Conservation (phyloP, 2,888 invertebrate genomes). For the Drosophila paranaensis region DNA sequence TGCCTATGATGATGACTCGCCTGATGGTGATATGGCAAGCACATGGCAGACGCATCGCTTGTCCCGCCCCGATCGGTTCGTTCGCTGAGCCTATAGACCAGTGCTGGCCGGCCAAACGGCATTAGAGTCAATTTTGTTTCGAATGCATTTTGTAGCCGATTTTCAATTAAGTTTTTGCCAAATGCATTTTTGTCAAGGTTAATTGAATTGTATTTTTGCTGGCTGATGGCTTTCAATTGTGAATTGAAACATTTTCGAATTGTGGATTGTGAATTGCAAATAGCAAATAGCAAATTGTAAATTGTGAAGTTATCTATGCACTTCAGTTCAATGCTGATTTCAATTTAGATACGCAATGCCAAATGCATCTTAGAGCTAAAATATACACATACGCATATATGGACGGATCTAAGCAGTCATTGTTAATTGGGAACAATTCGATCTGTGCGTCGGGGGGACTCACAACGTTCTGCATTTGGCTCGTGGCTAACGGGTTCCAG, state of each 20-base stretch:
- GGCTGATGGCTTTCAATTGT: constrained; percentile 57
- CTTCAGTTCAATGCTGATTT: constrained; percentile 74
- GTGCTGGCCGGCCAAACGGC: constrained; percentile 51
- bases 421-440: not conserved
- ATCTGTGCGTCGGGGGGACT: constrained; percentile 3
- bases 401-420: constrained; percentile 9
- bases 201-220: constrained; percentile 60
- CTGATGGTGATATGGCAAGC: constrained; percentile 59
- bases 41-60: constrained; percentile 59
- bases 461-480: constrained; percentile 25
- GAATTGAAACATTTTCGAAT: constrained; percentile 33
- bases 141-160: constrained; percentile 72
- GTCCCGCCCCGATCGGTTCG: constrained; percentile 50
- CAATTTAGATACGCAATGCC: constrained; percentile 65
- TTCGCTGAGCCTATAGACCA: constrained; percentile 18
- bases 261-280: constrained; percentile 15
- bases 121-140: constrained; percentile 52
- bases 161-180: constrained; percentile 71
- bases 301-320: constrained; percentile 72
- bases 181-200: constrained; percentile 75
- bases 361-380: constrained; percentile 45
- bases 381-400: not conserved
- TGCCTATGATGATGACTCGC: constrained; percentile 33
- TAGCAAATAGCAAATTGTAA: constrained; percentile 25
- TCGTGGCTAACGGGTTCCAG: constrained; percentile 42